Evolutionary conservation across 2,113 vertebrate species (phyloP).

Genomic region (Petrocephalus zakoni): DNA sequence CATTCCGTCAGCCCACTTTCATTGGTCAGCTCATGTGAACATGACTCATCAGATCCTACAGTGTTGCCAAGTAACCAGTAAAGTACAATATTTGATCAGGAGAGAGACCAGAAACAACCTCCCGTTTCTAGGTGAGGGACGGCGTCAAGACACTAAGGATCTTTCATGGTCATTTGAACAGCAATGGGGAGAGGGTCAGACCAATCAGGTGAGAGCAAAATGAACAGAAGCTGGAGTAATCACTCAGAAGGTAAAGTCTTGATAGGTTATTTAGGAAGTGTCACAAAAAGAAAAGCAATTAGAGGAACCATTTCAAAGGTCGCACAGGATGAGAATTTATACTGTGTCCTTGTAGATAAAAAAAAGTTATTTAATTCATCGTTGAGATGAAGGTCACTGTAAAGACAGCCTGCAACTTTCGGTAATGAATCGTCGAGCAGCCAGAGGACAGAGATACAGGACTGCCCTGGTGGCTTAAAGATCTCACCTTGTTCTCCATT

Average conservation of each 20-base stretch:
- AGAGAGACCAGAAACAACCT: neutral
- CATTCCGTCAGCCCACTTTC: neutral
- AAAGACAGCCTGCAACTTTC: neutral
- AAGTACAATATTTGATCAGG: constrained; percentile 13
- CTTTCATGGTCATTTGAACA: neutral
- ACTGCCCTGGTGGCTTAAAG: neutral
- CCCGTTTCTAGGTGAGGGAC: neutral
- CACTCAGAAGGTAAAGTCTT: neutral
- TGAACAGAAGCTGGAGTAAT: neutral
- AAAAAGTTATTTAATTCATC: neutral
- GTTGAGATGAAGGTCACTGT: neutral
- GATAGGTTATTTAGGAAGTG: neutral
- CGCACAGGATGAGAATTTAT: neutral
- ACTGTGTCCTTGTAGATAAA: neutral
- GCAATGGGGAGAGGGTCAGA: neutral
- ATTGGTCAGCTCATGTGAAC: neutral
- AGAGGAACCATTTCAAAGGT: neutral
- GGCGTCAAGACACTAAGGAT: neutral
- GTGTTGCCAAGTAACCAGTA: constrained; percentile 13
- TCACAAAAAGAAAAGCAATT: neutral
- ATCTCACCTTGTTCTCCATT: neutral
- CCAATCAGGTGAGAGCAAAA: neutral
- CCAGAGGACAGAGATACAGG: neutral
- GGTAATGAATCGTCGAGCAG: neutral
- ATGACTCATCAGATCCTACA: neutral